A percentile compares a stretch with the other conserved stretches of the same genome.
phyloP scores from a whole-genome alignment of 2,113 vertebrate species.

The Corythoichthys intestinalis region DNA sequence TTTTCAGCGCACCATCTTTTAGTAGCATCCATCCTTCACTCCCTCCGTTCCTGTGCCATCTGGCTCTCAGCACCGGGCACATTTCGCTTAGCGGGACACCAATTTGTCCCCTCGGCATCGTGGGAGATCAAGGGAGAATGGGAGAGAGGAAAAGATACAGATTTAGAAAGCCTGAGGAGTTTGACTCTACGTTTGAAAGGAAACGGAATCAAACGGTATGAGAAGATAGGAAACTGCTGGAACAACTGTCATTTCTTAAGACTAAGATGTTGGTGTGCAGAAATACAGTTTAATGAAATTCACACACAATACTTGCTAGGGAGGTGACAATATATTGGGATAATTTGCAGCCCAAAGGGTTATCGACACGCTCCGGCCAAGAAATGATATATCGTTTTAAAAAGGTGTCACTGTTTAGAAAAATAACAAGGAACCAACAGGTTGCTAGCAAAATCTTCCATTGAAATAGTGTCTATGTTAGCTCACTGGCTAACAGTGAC shows the following conservation, averaged over 20 bases:
- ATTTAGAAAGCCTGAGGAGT: slow-evolving; percentile 30
- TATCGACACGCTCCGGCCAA: too few species aligned
- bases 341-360: too few species aligned
- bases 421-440: too few species aligned
- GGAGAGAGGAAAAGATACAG: slow-evolving; percentile 21
- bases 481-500: too few species aligned
- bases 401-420: too few species aligned
- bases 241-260: slow-evolving; percentile 44
- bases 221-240: slow-evolving; percentile 41
- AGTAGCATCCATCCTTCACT: slow-evolving; percentile 47
- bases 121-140: slow-evolving; percentile 21
- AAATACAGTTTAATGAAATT: neutral
- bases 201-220: slow-evolving; percentile 31
- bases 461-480: too few species aligned
- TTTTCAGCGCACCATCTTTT: slow-evolving; percentile 39
- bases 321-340: too few species aligned
- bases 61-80: slow-evolving; percentile 64
- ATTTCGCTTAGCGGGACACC: slow-evolving; percentile 64
- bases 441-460: too few species aligned
- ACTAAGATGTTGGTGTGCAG: neutral
- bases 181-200: slow-evolving; percentile 7
- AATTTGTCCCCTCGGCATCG: slow-evolving; percentile 62
- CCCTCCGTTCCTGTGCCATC: slow-evolving; percentile 58
- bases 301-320: too few species aligned
- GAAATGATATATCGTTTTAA: too few species aligned